phyloP scores from a whole-genome alignment of 2,113 vertebrate genomes.

The Mungos mungo region DNA sequence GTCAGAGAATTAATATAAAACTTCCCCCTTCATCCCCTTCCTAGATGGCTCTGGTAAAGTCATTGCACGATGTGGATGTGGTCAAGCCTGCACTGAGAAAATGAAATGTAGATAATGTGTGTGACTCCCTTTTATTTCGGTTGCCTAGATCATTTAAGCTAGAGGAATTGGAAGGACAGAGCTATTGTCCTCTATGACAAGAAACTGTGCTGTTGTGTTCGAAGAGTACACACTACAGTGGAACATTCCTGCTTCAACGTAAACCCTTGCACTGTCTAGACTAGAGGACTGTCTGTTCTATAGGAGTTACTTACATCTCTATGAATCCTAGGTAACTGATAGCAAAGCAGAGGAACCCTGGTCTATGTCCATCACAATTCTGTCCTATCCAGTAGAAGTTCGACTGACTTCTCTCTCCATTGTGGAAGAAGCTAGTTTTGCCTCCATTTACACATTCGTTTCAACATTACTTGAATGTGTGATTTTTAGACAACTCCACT shows the following conservation, averaged over 20 bases:
- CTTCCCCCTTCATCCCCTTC: not conserved
- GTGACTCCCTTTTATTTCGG: not conserved
- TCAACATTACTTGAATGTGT: not conserved
- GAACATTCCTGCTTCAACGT: not conserved
- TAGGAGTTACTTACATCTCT: not conserved
- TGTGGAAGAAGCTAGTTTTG: not conserved
- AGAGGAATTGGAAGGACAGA: not conserved
- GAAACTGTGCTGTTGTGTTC: not conserved
- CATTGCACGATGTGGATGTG: not conserved
- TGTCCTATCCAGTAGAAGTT: not conserved
- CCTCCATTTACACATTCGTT: accelerated
- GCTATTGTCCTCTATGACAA: not conserved
- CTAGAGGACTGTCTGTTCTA: not conserved
- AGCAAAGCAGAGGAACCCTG: not conserved
- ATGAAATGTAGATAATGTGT: not conserved
- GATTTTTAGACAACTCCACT: not conserved
- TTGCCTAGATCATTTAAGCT: not conserved
- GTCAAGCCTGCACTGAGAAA: not conserved
- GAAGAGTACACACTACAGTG: not conserved
- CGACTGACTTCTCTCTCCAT: not conserved
- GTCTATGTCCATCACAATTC: not conserved
- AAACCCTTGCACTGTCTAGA: not conserved
- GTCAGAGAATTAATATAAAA: not conserved
- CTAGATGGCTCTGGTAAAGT: not conserved
- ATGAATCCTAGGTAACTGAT: not conserved